Evolutionary conservation across 2,888 invertebrate genomes (phyloP).

Genomic region (Drosophila lutescens): DNA sequence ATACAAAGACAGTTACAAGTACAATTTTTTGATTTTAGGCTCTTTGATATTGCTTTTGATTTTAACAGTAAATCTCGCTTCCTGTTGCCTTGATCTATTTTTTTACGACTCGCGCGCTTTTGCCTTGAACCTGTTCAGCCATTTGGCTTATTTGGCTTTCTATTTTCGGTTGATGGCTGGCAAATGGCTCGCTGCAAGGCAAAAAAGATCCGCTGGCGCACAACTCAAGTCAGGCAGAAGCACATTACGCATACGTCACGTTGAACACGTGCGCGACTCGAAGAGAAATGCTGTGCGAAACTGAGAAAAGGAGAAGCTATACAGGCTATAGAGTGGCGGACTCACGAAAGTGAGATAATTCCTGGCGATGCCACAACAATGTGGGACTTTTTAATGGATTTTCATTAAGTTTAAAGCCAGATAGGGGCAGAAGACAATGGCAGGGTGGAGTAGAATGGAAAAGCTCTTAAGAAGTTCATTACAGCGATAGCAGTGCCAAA

Average conservation of each 20-base stretch:
- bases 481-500: conserved; percentile 71
- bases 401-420: conserved; percentile 67
- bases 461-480: conserved; percentile 81
- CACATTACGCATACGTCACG: conserved; percentile 74
- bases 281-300: conserved; percentile 17
- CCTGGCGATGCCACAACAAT: conserved; percentile 58
- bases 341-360: conserved; percentile 36
- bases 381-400: conserved; percentile 79
- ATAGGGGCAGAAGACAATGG: conserved; percentile 2
- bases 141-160: conserved; percentile 18
- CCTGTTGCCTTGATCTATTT: conserved; percentile 20
- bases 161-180: conserved; percentile 20
- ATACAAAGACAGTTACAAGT: too few relatives aligned
- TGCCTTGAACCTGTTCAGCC: conserved; percentile 20
- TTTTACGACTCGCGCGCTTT: conserved; percentile 4
- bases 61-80: conserved; percentile 1
- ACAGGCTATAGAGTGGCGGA: conserved; percentile 1
- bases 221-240: conserved; percentile 60
- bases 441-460: conserved; percentile 42
- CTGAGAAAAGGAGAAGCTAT: conserved; percentile 1
- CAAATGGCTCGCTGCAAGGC: conserved; percentile 41
- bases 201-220: conserved; percentile 14
- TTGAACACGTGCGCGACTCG: conserved; percentile 51
- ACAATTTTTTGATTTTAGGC: not conserved
- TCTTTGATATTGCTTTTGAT: conserved; percentile 9